phyloP scores from a whole-genome alignment of 2,888 invertebrate species.

The Parnassius orleans region DNA sequence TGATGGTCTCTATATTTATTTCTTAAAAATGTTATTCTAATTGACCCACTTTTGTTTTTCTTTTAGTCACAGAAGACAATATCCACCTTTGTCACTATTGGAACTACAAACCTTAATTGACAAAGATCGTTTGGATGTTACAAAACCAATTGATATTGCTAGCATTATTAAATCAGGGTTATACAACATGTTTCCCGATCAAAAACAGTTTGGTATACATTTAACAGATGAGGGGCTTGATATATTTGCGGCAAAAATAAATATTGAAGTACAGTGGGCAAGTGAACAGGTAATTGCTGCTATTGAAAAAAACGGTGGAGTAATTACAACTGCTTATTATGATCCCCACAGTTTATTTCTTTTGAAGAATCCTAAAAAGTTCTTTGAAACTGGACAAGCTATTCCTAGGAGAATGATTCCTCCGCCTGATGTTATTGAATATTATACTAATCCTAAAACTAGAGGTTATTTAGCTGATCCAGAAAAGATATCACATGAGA shows the following conservation, averaged over 20 bases:
- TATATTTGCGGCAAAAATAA: constrained; percentile 91
- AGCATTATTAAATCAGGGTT: constrained; percentile 91
- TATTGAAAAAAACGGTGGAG: constrained; percentile 95
- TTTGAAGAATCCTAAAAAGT: constrained; percentile 89
- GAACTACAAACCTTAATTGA: constrained; percentile 95
- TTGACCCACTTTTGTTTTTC: constrained; percentile 3
- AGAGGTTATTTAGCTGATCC: constrained; percentile 98
- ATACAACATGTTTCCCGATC: constrained; percentile 83
- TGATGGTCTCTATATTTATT: too few relatives aligned
- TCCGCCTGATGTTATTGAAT: constrained; percentile 94
- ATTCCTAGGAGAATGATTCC: constrained; percentile 96
- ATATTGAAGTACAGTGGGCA: constrained; percentile 98
- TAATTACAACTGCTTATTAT: constrained; percentile 96
- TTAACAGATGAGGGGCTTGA: constrained; percentile 96
- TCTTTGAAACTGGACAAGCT: constrained; percentile 92
- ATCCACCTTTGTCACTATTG: constrained; percentile 92
- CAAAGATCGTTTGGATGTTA: constrained; percentile 88
- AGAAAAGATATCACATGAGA: constrained; percentile 89
- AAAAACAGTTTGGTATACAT: constrained; percentile 94
- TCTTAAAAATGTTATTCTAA: not conserved
- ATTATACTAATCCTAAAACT: constrained; percentile 90
- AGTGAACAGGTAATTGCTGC: constrained; percentile 95
- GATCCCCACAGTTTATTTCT: constrained; percentile 90
- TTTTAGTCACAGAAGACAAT: constrained; percentile 89
- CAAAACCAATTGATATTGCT: constrained; percentile 93